Percentiles rank a stretch among this genome's conserved stretches.
Evolutionary conservation across 2,113 vertebrate genomes (phyloP).

Genomic region (Axis porcinus): DNA sequence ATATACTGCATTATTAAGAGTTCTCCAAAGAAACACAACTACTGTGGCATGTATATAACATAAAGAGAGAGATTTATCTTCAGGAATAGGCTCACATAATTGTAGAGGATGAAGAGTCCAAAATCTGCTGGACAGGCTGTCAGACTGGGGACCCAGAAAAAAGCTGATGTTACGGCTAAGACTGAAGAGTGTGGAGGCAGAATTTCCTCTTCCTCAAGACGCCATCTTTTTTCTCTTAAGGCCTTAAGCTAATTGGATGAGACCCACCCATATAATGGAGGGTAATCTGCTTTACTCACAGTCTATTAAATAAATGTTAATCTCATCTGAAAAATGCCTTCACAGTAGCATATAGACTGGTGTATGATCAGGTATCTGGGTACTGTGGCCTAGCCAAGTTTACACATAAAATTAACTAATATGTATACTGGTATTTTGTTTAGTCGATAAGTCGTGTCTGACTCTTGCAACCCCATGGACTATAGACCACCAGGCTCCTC

Average conservation of each 20-base stretch:
- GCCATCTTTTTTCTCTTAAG: background rate
- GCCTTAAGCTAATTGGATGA: background rate
- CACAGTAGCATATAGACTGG: background rate
- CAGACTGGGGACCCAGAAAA: background rate
- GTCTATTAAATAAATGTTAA: background rate
- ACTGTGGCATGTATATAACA: background rate
- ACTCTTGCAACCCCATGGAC: background rate
- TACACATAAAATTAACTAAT: background rate
- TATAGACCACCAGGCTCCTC: background rate
- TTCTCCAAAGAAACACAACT: background rate
- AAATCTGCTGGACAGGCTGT: background rate
- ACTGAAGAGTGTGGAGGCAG: background rate
- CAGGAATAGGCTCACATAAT: background rate
- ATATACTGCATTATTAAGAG: background rate
- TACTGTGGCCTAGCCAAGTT: background rate
- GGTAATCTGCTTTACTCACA: background rate
- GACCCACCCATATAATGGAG: background rate
- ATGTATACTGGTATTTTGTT: background rate
- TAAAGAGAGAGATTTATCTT: background rate
- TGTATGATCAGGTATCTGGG: background rate
- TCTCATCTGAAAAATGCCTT: background rate
- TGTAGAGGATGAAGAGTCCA: background rate
- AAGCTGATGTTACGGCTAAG: background rate
- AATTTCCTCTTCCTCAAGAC: background rate
- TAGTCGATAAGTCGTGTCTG: background rate